phyloP scores from a whole-genome alignment of 2,888 invertebrate genomes.

The Ectobius pallidus region DNA sequence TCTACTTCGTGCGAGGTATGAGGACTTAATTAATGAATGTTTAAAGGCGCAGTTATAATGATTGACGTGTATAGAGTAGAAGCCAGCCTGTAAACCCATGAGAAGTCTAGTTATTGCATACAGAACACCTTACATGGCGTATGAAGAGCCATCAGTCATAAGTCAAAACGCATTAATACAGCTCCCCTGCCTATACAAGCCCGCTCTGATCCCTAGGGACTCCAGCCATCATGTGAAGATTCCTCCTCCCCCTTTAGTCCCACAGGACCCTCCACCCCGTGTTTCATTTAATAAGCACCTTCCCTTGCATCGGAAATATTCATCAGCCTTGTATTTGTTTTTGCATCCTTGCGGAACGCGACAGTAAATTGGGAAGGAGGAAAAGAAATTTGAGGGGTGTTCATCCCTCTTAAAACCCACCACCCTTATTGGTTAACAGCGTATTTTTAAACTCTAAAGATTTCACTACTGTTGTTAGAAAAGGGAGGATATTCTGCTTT shows the following conservation, averaged over 20 bases:
- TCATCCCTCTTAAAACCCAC: no score
- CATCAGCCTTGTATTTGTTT: constrained; percentile 35
- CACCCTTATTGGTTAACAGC: constrained; percentile 14
- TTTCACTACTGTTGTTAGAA: no score
- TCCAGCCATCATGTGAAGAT: constrained; percentile 28
- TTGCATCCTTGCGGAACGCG: constrained; percentile 21
- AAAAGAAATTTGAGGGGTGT: constrained; percentile 16
- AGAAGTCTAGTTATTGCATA: constrained; percentile 9
- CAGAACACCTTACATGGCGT: constrained; percentile 11
- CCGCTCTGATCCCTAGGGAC: constrained; percentile 33
- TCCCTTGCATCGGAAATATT: constrained; percentile 12
- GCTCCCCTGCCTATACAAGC: constrained; percentile 21
- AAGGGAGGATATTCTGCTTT: no score
- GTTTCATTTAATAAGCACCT: constrained; percentile 43
- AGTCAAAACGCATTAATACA: constrained; percentile 39
- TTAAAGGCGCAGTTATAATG: no score
- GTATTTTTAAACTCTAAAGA: neutral
- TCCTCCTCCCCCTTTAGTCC: constrained; percentile 21
- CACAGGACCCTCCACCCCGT: constrained; percentile 37
- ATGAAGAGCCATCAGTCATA: constrained; percentile 38
- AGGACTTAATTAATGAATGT: no score
- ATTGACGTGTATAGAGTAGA: no score
- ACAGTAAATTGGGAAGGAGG: constrained; percentile 16
- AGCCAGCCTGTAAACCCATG: no score
- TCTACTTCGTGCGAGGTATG: no score